Conservation (phyloP, 64 coral and sea anemone species). For the Montipora sp. region DNA sequence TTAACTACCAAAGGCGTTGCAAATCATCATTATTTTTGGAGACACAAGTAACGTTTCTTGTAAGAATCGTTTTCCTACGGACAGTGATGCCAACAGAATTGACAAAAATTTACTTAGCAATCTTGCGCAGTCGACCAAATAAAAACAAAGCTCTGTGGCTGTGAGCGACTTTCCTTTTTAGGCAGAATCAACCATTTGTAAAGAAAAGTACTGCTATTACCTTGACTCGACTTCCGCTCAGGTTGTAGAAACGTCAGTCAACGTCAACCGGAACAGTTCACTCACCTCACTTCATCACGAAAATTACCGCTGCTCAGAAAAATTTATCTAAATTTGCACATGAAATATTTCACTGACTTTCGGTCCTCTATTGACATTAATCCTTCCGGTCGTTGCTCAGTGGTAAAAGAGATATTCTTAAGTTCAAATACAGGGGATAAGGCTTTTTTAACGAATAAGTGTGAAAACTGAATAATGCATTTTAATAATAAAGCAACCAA, state of each 20-base stretch:
- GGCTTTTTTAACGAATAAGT: no score
- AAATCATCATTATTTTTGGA: not conserved
- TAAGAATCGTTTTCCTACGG: not conserved
- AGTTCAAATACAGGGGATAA: not conserved
- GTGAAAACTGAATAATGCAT: no score
- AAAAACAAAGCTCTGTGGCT: not conserved
- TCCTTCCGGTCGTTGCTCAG: no score
- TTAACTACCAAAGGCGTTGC: not conserved
- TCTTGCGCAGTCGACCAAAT: not conserved
- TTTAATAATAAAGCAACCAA: no score
- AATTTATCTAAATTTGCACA: not conserved
- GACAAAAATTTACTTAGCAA: not conserved
- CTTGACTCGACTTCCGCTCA: no score
- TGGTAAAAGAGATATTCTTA: not conserved
- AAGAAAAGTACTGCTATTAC: not conserved
- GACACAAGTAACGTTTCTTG: not conserved
- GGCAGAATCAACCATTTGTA: not conserved
- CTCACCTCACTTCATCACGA: no score
- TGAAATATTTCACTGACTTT: not conserved
- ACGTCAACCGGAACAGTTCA: no score
- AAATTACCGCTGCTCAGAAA: no score
- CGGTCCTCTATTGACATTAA: no score
- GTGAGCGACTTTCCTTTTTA: not conserved
- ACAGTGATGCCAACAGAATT: not conserved
- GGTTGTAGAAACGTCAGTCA: no score